Evolutionary conservation across 2,113 vertebrate genomes (phyloP).

Genomic region (Cranoglanis bouderius): DNA sequence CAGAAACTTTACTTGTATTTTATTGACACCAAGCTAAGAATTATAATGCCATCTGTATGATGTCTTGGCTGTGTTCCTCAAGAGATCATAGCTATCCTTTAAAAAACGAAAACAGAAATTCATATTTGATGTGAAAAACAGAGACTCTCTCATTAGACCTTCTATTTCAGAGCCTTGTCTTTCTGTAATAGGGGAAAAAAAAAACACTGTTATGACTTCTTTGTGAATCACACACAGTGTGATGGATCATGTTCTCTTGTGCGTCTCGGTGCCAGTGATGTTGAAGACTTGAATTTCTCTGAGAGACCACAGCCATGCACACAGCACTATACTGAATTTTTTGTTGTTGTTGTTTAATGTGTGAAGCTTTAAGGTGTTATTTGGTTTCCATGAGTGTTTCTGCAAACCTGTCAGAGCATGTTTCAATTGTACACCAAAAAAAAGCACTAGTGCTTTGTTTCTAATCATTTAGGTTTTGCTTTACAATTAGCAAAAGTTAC

Average conservation of each 20-base stretch:
- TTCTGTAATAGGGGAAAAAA: background rate
- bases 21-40: background rate
- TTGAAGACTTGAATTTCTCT: slow-evolving; percentile 37
- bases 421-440: background rate
- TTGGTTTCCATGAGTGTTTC: background rate
- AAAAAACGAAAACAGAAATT: background rate
- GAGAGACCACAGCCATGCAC: slow-evolving; percentile 24
- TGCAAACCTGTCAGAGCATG: background rate
- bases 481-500: background rate
- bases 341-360: background rate
- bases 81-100: background rate
- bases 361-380: background rate
- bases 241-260: slow-evolving; percentile 40
- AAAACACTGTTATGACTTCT: background rate
- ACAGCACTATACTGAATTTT: background rate
- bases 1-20: background rate
- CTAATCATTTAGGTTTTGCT: background rate
- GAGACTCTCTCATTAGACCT: background rate
- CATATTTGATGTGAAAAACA: background rate
- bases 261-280: slow-evolving; percentile 18
- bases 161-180: background rate
- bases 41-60: background rate
- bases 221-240: background rate
- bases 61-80: background rate
- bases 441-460: background rate